Evolutionary conservation across 2,797 vertebrate species (phyloP).

Genomic region (Brachymystax lenok): DNA sequence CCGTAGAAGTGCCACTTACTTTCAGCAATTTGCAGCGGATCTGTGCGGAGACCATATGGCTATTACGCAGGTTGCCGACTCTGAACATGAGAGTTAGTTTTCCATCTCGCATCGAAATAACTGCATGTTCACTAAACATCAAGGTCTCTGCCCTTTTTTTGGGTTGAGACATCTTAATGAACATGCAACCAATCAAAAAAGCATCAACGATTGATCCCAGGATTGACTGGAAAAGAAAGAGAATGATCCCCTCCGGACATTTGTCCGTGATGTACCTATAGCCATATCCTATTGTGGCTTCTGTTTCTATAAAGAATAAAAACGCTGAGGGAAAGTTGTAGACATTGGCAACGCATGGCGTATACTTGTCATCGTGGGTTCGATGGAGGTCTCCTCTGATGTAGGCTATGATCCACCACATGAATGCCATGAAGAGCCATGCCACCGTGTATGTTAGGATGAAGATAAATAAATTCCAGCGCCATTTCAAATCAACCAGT

Average conservation of each 20-base stretch:
- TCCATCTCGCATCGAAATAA: slow-evolving; percentile 95
- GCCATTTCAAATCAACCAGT: slow-evolving; percentile 97
- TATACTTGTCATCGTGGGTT: slow-evolving; percentile 93
- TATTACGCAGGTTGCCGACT: slow-evolving; percentile 97
- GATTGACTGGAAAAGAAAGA: slow-evolving; percentile 98
- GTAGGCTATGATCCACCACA: slow-evolving; percentile 99
- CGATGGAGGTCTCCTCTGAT: slow-evolving; percentile 91
- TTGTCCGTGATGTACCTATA: slow-evolving; percentile 98
- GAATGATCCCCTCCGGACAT: slow-evolving; percentile 97
- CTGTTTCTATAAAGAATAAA: slow-evolving; percentile 97
- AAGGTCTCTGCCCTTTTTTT: slow-evolving; percentile 97
- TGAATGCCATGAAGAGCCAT: slow-evolving; percentile 98
- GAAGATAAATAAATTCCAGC: slow-evolving; percentile 98
- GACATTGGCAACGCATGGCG: slow-evolving; percentile 97
- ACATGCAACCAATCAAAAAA: slow-evolving; percentile 98
- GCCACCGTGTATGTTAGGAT: slow-evolving; percentile 97
- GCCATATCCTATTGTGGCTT: slow-evolving; percentile 97
- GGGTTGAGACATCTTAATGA: slow-evolving; percentile 99
- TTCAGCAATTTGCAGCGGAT: slow-evolving; percentile 99
- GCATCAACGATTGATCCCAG: slow-evolving; percentile 97
- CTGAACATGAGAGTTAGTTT: slow-evolving; percentile 98
- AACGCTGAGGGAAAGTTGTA: slow-evolving; percentile 99
- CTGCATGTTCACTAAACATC: slow-evolving; percentile 97
- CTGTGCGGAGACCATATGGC: slow-evolving; percentile 99
- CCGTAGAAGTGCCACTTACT: slow-evolving; percentile 76